Base-by-base conservation (phyloP, 2,797 vertebrate genomes). In the Discoglossus pictus region DNA sequence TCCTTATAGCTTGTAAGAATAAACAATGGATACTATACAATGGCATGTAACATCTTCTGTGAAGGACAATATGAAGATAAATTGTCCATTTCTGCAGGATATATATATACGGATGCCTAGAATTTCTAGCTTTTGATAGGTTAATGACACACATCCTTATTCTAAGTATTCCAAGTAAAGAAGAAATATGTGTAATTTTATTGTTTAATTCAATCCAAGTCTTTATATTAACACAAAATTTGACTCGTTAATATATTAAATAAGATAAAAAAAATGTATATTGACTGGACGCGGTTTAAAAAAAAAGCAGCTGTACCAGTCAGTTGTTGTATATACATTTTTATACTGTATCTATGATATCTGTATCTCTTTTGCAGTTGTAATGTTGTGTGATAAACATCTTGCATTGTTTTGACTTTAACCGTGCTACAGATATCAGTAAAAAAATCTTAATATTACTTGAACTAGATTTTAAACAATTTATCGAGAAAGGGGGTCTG, bases 401-500 rank as follows among this genome's bases (percentile, higher is more conserved):
- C 83, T 88, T 78, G 79, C 86, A 84, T 88, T 16, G 54, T 79
- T 80, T 71, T 75, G 79, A 81, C 76, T 84, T 79, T 83, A 87
- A 82, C 78, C 78, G 80, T 86, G 78, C 84, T 84, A 82, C 74
- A 4, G 25, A 83, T 82, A 80, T 85, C 84, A 89, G 88, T 87
- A 82, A 87, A 82, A 31, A 44, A 75, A 86, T 83, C 84, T 83
- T 86, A 87, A 79, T 86, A 86, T 89, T 88, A 90, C 86, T 90
- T 91, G 88, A 89, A 90, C 77, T 87, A 87, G 79, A 85, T 76
- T 73, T 89, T 87, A 87, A 85, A 85, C 84, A 84, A 88, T 61
- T 68, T 76, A 78, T 77, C 81, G 73, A 84, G 77, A 78, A 82
- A 82, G 77, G 84, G 68, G 84, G 89, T 85, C 91, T 85, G 84